Conservation (phyloP, 2,113 vertebrate genomes). For the Paedocypris sp. region DNA sequence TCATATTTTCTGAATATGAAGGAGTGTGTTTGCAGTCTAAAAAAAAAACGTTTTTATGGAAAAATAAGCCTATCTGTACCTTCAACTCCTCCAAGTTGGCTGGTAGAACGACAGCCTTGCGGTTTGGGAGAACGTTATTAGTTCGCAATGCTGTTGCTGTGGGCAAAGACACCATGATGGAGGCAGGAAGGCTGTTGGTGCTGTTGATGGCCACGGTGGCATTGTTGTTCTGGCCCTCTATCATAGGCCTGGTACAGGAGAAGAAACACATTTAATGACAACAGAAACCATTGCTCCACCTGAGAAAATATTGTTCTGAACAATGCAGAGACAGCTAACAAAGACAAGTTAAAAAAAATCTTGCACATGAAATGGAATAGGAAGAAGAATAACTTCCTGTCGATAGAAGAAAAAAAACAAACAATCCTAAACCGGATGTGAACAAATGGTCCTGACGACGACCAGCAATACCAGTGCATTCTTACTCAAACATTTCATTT, state of each 20-base stretch:
- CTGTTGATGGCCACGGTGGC: constrained; percentile 46
- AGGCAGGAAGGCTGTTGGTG: constrained; percentile 53
- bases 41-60: neutral
- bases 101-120: constrained; percentile 80
- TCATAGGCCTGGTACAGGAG: constrained; percentile 63
- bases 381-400: constrained; percentile 42
- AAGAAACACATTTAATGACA: constrained; percentile 13
- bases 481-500: constrained; percentile 28
- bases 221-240: constrained; percentile 68
- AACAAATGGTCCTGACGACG: constrained; percentile 26
- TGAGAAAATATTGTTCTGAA: constrained; percentile 12
- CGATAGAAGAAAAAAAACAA: constrained; percentile 33
- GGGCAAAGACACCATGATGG: constrained; percentile 62
- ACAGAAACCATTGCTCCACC: constrained; percentile 23
- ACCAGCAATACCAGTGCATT: constrained; percentile 30
- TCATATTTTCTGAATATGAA: too few species aligned
- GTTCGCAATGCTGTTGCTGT: constrained; percentile 51
- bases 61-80: constrained; percentile 52
- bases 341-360: constrained; percentile 36
- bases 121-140: constrained; percentile 56
- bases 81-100: constrained; percentile 93
- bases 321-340: constrained; percentile 24
- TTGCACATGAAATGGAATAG: constrained; percentile 26
- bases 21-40: too few species aligned
- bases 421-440: constrained; percentile 36